Percentiles rank a stretch among this genome's conserved stretches.
These are phyloP conservation scores for Ecliptopera silaceata DNA, from an alignment of 2,888 invertebrate genomes.

Conservation along the genomic window DNA sequence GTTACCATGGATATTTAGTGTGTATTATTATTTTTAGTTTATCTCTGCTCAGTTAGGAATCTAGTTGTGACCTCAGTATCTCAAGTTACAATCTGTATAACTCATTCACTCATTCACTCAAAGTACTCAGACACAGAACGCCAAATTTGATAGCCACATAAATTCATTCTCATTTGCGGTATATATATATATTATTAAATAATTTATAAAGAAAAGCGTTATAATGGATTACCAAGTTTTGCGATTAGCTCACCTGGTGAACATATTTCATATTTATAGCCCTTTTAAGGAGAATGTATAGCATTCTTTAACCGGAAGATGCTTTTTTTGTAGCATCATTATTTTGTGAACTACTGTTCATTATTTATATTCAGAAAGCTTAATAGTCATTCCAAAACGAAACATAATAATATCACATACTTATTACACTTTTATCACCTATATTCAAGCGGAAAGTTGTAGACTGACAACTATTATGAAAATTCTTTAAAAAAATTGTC, in stretches of 20 bases:
- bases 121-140: conserved; percentile 17
- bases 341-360: background rate
- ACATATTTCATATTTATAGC: conserved; percentile 33
- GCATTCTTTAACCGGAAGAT: conserved; percentile 22
- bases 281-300: conserved; percentile 33
- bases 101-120: conserved; percentile 7
- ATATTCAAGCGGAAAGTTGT: too few species aligned
- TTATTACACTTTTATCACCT: too few species aligned
- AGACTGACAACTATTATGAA: too few species aligned
- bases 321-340: background rate
- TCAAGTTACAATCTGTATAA: background rate
- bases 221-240: conserved; percentile 46
- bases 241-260: conserved; percentile 38
- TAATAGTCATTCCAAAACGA: too few species aligned
- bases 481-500: too few species aligned
- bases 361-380: too few species aligned
- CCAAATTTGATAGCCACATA: conserved; percentile 24
- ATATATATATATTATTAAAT: conserved; percentile 33
- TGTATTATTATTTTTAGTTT: too few species aligned
- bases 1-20: too few species aligned
- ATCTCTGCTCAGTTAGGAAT: too few species aligned
- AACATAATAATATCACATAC: too few species aligned
- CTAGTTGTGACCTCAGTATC: too few species aligned
- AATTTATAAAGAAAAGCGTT: conserved; percentile 47
- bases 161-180: conserved; percentile 30